A percentile compares a stretch with the other conserved stretches of the same genome.
phyloP scores from a whole-genome alignment of 2,797 vertebrate genomes.

The Manis crassicaudata region DNA sequence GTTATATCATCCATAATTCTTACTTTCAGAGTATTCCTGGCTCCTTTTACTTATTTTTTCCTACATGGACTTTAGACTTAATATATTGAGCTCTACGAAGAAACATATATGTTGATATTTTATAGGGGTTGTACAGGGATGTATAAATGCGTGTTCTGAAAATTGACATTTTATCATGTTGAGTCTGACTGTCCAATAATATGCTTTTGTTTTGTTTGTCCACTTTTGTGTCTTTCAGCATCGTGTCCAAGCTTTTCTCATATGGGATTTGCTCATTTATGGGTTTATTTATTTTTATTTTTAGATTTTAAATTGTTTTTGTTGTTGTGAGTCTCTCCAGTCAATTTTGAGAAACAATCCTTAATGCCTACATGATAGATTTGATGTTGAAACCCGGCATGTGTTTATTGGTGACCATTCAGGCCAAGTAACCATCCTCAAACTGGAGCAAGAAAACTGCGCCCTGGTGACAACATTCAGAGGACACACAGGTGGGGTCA shows the following conservation, averaged over 20 bases:
- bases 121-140: constrained; percentile 32
- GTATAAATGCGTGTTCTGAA: background rate
- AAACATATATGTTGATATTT: background rate
- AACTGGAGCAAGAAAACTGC: constrained; percentile 97
- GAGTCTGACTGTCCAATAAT: background rate
- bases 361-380: constrained; percentile 89
- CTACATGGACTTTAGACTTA: background rate
- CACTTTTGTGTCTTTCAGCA: constrained; percentile 19
- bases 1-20: background rate
- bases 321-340: background rate
- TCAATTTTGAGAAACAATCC: constrained; percentile 73
- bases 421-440: constrained; percentile 98
- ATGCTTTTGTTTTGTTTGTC: background rate
- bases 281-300: background rate
- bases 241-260: background rate
- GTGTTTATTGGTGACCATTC: constrained; percentile 98
- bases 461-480: constrained; percentile 97
- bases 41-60: constrained; percentile 34
- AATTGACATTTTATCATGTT: background rate
- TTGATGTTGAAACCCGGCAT: constrained; percentile 97
- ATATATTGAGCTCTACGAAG: background rate
- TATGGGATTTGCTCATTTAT: background rate
- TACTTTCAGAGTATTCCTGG: constrained; percentile 51
- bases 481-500: constrained; percentile 94
- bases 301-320: too few species aligned